Evolutionary conservation across 2,888 invertebrate species (phyloP).

Genomic region (Aquatica leii): DNA sequence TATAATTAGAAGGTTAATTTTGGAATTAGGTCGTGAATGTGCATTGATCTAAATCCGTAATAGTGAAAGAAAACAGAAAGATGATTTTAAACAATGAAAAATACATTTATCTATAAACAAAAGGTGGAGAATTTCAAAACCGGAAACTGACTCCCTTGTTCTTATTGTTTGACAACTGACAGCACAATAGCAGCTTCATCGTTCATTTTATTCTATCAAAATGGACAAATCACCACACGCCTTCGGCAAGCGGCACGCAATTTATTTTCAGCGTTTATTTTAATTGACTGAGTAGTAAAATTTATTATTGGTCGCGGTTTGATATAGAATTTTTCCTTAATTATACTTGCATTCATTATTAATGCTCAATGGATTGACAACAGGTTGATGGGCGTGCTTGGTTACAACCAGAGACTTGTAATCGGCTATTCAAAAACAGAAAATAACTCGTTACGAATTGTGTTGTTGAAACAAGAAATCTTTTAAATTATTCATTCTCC

Average conservation of each 20-base stretch:
- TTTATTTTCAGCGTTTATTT: conserved; percentile 18
- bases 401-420: conserved; percentile 10
- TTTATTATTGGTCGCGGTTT: conserved; percentile 14
- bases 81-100: conserved; percentile 14
- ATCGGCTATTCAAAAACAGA: conserved; percentile 25
- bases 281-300: conserved; percentile 14
- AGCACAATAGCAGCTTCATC: conserved; percentile 27
- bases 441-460: conserved; percentile 30
- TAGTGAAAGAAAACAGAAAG: conserved; percentile 3
- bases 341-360: conserved; percentile 5
- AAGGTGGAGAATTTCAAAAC: conserved; percentile 20
- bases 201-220: conserved; percentile 30
- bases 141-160: conserved; percentile 31
- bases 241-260: conserved; percentile 17
- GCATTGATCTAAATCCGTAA: not conserved
- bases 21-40: conserved; percentile 11
- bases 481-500: conserved; percentile 30
- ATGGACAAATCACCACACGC: conserved; percentile 31
- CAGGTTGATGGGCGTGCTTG: conserved; percentile 15
- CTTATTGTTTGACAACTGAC: conserved; percentile 34
- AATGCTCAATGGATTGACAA: conserved; percentile 11
- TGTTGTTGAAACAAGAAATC: conserved; percentile 31
- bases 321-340: conserved; percentile 3
- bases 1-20: conserved; percentile 9
- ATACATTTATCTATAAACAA: conserved; percentile 25